Evolutionary conservation across 2,113 vertebrate species (phyloP), one percentile per base, ranked within the genome.

Genomic region (Hippocampus abdominalis): DNA sequence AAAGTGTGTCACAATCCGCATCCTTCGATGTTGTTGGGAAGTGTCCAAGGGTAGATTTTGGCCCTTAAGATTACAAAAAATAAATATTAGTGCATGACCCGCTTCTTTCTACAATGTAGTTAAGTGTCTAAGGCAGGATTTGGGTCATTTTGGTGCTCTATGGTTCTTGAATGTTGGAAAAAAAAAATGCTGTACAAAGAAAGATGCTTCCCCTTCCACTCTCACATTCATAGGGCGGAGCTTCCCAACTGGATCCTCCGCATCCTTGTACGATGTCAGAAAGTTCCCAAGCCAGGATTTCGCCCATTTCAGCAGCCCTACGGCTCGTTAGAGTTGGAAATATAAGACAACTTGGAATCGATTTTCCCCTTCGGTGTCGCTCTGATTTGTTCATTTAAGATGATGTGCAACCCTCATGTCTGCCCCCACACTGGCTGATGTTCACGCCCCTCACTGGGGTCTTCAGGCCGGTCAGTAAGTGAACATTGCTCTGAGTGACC

Each of bases 351-450:
- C n/a, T 15, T 11, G 16, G 27, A 21, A 18, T 89, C 87, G 87
- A 91, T 91, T 80, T 86, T 82, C 84, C 84, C 90, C 92, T 82
- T 73, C 11, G 85, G 81, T 74, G 61, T 76, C 75, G 74, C 83
- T 91, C 77, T 70, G 84, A 84, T 84, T 89, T 89, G 91, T 85
- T 92, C 89, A 88, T 91, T 92, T 91, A 93, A 84, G 79, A 91
- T 88, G 90, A 92, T 91, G 89, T 89, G 90, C 85, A 86, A 87
- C 89, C 86, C 81, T 85, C 84, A 81, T 84, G 76, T 76, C 84
- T 82, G 74, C 76, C 27, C 81, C 42, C 13, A n/a, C 13, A 2
- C 42, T 44, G 4, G 32, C 80, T 77, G 84, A 66, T 83, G 83
- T 80, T 84, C 88, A 79, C 90, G 90, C 86, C 82, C 86, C 80